Base-by-base conservation (phyloP, 2,888 invertebrate species). In the Trachelus tabidus region DNA sequence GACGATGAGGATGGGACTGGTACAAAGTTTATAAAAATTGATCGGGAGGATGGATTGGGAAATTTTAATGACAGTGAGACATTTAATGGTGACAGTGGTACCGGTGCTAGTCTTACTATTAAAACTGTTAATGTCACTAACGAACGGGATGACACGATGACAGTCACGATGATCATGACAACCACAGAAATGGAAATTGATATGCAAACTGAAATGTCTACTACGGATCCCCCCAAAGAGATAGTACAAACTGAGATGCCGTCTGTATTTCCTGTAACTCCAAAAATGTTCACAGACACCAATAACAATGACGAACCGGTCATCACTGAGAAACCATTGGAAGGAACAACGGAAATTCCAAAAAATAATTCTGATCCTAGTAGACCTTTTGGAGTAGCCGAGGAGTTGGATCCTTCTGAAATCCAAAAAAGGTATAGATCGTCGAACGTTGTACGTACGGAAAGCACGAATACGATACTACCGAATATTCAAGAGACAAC, bases 401-500 rank as follows among this genome's bases (percentile, higher is more conserved):
- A 83, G 34, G 85, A 86, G 69, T 82, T 89, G 35, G 90, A 90
- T 75, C 90, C 91, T 0, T 90, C 90, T 35, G 91, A 91, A 78
- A 89, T 90, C 12, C 90, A 90, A 75, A 89, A 90, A 79, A 89
- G 87, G 85, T 90, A 90, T 78, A 78, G 90, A 73, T 83, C 91
- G 0, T 85, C 86, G 1, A 81, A 77, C 30, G 76, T 12, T 12
- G 15, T 34, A 35, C 30, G 30, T 68, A 81, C 84, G 11, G 83
- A 83, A 73, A 6, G 73, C 56, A 56, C 75, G 11, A 76, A 77
- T 34, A 83, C 84, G 9, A 81, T 83, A 68, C 73, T 81, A 3
- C 35, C 81, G 4, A 35, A 74, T 35, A 6, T 37, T 30, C 74
- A 35, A 11, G 74, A 74, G 34, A 37, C 33, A 15, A 31, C 35